These are phyloP conservation scores for Smittia aterrima DNA, from an alignment of 2,888 invertebrate species.

Conservation along the genomic window DNA sequence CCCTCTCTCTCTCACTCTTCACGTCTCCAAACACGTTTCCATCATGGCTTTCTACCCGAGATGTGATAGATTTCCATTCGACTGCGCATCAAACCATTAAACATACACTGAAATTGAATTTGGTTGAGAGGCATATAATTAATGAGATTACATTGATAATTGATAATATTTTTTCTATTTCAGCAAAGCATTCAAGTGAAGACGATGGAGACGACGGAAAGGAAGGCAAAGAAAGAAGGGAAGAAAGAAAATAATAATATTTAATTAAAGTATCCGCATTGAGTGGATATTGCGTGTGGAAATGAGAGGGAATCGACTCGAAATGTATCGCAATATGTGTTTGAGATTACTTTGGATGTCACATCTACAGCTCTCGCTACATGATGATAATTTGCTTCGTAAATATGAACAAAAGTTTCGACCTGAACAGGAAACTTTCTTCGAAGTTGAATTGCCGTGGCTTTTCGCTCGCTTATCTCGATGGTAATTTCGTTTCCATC, in stretches of 20 bases:
- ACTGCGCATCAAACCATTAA: not conserved
- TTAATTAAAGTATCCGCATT: slow-evolving; percentile 16
- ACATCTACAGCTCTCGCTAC: not conserved
- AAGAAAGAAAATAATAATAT: not conserved
- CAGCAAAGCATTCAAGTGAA: slow-evolving; percentile 12
- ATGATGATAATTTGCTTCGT: slow-evolving; percentile 4
- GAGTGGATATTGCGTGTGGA: not conserved
- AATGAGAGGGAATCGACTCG: not conserved
- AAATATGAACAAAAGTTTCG: not conserved
- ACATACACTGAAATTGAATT: slow-evolving; percentile 15
- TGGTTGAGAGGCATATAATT: slow-evolving; percentile 9
- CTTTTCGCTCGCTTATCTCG: not conserved
- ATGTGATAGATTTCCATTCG: slow-evolving; percentile 25
- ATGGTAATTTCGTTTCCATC: not conserved
- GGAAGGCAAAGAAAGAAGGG: not conserved
- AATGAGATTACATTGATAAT: slow-evolving; percentile 33
- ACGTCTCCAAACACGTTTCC: not conserved
- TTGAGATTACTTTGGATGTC: not conserved
- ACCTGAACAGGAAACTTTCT: not conserved
- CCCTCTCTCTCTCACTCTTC: not conserved
- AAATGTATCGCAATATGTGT: not conserved
- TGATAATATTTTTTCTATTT: slow-evolving; percentile 29
- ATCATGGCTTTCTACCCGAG: not conserved
- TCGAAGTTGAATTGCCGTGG: not conserved
- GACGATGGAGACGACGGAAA: not conserved